These are phyloP conservation scores for Chaenocephalus aceratus DNA, from an alignment of 2,113 vertebrate species.

Conservation along the genomic window DNA sequence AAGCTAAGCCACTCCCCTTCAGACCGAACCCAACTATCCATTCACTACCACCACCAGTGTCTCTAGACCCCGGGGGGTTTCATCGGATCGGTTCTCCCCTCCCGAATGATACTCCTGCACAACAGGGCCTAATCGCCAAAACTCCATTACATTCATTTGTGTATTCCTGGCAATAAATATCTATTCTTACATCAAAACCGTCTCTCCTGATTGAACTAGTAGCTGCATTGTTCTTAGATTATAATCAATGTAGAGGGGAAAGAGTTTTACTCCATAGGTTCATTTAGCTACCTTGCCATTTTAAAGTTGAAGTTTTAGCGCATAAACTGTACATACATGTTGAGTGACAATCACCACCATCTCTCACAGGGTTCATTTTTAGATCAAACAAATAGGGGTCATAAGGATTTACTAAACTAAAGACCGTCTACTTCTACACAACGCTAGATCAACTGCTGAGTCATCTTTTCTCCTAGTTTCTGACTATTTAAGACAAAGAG, in stretches of 20 bases:
- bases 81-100: no score
- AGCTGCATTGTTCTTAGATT: not conserved
- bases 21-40: no score
- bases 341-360: not conserved
- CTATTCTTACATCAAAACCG: no score
- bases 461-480: not conserved
- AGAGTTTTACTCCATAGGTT: not conserved
- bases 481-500: not conserved
- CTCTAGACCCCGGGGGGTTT: no score
- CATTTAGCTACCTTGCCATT: not conserved
- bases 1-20: no score
- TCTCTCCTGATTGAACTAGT: not conserved
- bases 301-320: not conserved
- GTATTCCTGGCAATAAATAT: no score
- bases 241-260: not conserved
- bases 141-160: no score
- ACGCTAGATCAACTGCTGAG: not conserved
- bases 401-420: conserved; percentile 17
- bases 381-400: not conserved
- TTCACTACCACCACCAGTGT: no score
- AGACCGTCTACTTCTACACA: conserved; percentile 25
- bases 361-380: not conserved
- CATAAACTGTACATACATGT: not conserved
- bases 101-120: no score
- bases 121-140: no score